Base-by-base conservation (phyloP, 2,113 vertebrate genomes). In the Triplophysa siluroides region DNA sequence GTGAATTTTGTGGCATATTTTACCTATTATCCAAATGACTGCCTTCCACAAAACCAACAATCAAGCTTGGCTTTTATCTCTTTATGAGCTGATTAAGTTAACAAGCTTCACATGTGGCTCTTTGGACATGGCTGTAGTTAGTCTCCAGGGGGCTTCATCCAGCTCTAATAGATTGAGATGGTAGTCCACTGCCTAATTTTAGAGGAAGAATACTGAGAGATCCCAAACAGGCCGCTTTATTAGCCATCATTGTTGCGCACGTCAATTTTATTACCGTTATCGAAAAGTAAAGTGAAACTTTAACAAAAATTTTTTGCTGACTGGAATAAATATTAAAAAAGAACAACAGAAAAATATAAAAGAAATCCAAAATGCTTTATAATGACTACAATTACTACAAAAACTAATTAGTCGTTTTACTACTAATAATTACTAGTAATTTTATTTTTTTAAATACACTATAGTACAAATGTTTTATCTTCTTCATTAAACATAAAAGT, bases 31-130 rank as follows among this genome's bases (percentile, higher is more conserved):
- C 91, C 92, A 93, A 92, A 93, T 92, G 91, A 93, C 83, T 92
- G 90, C 90, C 89, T 93, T 93, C 90, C 89, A 90, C 89, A 92
- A 92, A 91, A 89, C 90, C 88, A 90, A 89, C 92, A 94, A 92
- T 93, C 91, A 90, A 81, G 79, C 75, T 78, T 86, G 62, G 76
- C 91, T 92, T 93, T 93, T 83, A 92, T 93, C 89, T 93, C 93
- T 88, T 93, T 91, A 92, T 89, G 83, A 90, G 87, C 91, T 93
- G 92, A 93, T 92, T 93, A 93, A 91, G 88, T 92, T 92, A 92
- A 93, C 90, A 89, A 91, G 89, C 89, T 87, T 92, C 91, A 93
- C 91, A 91, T 92, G 89, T 86, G 83, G 90, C 76, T 74, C 7
- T 61, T 66, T 69, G 82, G 52, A 80, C 81, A 63, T 82, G 85